Conservation (phyloP, 2,888 invertebrate species). For the Microchrysa polita region DNA sequence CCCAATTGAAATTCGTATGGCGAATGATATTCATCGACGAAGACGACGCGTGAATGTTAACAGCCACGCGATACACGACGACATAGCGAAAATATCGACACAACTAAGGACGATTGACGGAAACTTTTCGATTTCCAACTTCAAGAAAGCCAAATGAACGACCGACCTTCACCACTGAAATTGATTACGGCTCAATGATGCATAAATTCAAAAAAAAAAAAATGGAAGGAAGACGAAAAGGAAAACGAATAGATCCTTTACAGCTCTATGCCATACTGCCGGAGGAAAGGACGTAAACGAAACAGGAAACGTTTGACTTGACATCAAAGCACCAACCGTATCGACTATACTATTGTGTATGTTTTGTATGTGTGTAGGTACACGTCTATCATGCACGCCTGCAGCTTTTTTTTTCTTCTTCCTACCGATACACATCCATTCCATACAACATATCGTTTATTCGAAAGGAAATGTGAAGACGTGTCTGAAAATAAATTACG, state of each 20-base stretch:
- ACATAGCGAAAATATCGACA: not conserved
- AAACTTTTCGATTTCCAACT: not conserved
- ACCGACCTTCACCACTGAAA: conserved; percentile 46
- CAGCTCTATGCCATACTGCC: no score
- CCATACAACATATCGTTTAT: no score
- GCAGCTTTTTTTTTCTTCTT: no score
- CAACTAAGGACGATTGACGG: not conserved
- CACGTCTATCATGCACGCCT: no score
- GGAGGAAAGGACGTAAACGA: conserved; percentile 32
- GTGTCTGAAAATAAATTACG: conserved; percentile 46
- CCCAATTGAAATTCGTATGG: not conserved
- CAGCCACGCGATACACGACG: conserved; percentile 2
- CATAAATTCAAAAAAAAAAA: conserved; percentile 45
- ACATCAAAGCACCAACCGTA: not conserved
- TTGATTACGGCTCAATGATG: conserved; percentile 53
- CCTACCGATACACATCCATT: no score
- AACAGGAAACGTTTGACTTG: conserved; percentile 47
- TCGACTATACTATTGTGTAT: not conserved
- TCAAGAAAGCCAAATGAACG: conserved; percentile 6
- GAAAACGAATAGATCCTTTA: no score
- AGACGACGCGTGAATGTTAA: no score
- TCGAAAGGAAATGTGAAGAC: conserved; percentile 29
- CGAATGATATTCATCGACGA: not conserved
- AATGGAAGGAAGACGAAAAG: no score
- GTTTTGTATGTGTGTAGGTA: not conserved